Base-by-base conservation (phyloP, 2,113 vertebrate genomes). In the Meles meles region DNA sequence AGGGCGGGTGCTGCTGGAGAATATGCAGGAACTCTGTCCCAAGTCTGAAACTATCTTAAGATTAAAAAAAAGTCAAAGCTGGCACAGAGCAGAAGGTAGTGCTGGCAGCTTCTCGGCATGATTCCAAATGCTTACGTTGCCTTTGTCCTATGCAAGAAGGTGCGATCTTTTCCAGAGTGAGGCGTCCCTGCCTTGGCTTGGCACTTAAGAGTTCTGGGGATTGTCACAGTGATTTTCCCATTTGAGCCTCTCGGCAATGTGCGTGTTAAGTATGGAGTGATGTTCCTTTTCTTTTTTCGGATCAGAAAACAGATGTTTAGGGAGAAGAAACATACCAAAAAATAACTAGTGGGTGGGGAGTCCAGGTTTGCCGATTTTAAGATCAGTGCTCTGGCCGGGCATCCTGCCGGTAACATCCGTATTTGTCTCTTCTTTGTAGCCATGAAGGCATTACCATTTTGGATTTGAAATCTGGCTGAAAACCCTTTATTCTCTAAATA, bases 41-140 rank as follows among this genome's bases (percentile, higher is more conserved):
- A 14, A 57, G 52, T 95, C 47, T 76, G 67, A 88, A 69, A 63
- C 72, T 74, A 57, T 74, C 65, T 79, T 69, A 31, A 57, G 55
- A 88, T 37, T 31, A 74, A 82, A 93, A 71, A 74, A 82, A 88
- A 71, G 52, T 55, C 74, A 91, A 88, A 89, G n/a, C 79, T 86
- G 27, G 86, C 29, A n/a, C 13, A 71, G 13, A 57, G 52, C 65
- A 37, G 25, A 86, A 67, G n/a, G 25, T 52, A 13, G 5, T 20
- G 49, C 3, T 71, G 34, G 17, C 42, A 47, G 5, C n/a, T 69
- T 59, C 52, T 85, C 55, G 55, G n/a, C 6, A 0, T 39, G 71
- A 69, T 59, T 89, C 44, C 52, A 55, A 57, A 42, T 65, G 10
- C 7, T 88, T 49, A 37, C 59, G 47, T 72, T 88, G 39, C 39